Conservation (phyloP, 64 coral and sea anemone genomes). For the Trachythela sp. region DNA sequence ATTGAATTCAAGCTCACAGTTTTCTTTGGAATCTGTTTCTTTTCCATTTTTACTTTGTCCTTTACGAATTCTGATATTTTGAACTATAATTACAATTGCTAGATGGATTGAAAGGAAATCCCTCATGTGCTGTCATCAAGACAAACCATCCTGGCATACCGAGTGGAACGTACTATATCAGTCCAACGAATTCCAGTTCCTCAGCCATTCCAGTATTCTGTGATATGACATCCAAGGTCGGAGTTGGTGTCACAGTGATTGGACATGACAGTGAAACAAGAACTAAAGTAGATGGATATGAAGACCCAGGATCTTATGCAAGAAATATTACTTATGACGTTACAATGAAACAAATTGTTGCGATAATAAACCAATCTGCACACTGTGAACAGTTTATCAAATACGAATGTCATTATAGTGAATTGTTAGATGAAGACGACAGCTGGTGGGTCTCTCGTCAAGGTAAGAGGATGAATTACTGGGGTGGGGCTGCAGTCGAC, state of each 20-base stretch:
- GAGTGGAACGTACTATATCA: not conserved
- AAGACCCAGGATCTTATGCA: not conserved
- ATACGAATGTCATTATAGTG: not conserved
- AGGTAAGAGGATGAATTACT: constrained; percentile 24
- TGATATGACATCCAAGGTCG: not conserved
- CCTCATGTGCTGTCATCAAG: not conserved
- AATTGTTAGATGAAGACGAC: not conserved
- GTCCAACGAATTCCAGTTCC: not conserved
- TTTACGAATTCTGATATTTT: too few relatives aligned
- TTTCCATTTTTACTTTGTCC: too few relatives aligned
- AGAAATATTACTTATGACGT: not conserved
- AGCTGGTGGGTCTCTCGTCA: constrained; percentile 30
- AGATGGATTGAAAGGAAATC: too few relatives aligned
- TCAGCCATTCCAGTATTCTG: not conserved
- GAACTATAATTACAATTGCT: too few relatives aligned
- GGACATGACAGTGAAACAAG: constrained; percentile 6
- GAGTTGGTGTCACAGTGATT: not conserved
- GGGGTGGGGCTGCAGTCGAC: constrained; percentile 14
- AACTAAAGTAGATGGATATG: not conserved
- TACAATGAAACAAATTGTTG: not conserved
- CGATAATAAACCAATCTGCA: not conserved
- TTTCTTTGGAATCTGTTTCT: too few relatives aligned
- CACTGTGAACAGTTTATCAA: constrained; percentile 30
- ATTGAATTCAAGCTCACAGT: too few relatives aligned
- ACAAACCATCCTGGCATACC: not conserved